Evolutionary conservation across 2,113 vertebrate genomes (phyloP), one percentile per base, ranked within the genome.

Genomic region (Clarias batrachus): DNA sequence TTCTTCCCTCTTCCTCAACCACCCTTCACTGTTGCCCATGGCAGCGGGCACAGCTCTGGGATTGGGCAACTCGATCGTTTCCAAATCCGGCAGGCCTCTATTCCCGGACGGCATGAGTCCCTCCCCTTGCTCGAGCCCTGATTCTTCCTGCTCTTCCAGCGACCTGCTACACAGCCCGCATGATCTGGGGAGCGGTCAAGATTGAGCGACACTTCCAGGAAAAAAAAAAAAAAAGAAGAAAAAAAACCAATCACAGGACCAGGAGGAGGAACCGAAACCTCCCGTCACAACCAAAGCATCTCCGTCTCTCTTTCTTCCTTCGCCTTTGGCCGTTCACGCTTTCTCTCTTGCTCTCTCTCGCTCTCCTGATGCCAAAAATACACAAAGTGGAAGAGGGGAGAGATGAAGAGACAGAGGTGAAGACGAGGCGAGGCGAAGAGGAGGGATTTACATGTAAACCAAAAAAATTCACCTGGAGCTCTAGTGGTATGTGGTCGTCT

Each of bases 1-100:
- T 76, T 96, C 97, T 33, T 95, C 96, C 27, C 95, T 98, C 89
- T 98, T 98, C 95, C 94, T 98, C 90, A 98, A 97, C 95, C 97
- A 97, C 70, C 96, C 96, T 0, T 96, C 96, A 90, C 92, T 98
- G 91, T 94, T 97, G 88, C 95, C 97, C 91, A 93, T 98, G 94
- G 93, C 94, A 27, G 94, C 96, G 76, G 93, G 95, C 10, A 93
- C 96, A 7, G 92, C 94, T 12, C 94, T 95, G 59, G 96, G 96
- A 88, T 92, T 97, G 91, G 88, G 96, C 91, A 95, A 95, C 0
- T 94, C 96, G 0, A 95, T 95, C 0, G 87, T 95, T 23, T 94
- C 95, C 62, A 96, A 96, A 25, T 94, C 95, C 81, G 95, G 94
- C 59, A 96, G 96, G 89, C 86, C 95, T 88, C 94, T 94, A 57